Conservation (phyloP, 2,113 vertebrate species). For the Pituophis catenifer region DNA sequence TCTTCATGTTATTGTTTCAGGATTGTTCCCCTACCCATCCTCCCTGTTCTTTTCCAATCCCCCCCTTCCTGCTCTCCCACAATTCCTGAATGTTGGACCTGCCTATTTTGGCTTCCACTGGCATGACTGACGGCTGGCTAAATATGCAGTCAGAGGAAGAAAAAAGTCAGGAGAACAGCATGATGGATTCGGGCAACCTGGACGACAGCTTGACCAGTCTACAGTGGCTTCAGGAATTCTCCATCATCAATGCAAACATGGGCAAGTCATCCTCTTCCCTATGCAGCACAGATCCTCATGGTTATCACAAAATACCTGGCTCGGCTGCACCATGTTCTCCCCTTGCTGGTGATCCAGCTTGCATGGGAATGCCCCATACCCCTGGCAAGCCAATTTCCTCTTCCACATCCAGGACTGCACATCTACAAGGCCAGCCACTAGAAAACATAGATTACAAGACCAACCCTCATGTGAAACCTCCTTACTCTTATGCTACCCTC, state of each 20-base stretch:
- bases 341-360: slow-evolving; percentile 85
- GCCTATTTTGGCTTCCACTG: slow-evolving; percentile 64
- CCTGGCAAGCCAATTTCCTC: slow-evolving; percentile 88
- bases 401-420: slow-evolving; percentile 71
- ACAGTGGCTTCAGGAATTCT: slow-evolving; percentile 94
- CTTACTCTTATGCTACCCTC: slow-evolving; percentile 91
- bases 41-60: neutral
- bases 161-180: slow-evolving; percentile 58
- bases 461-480: slow-evolving; percentile 84
- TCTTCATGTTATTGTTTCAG: slow-evolving; percentile 39
- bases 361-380: slow-evolving; percentile 81
- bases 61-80: neutral
- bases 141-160: slow-evolving; percentile 70
- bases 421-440: slow-evolving; percentile 74
- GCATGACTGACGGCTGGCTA: slow-evolving; percentile 77
- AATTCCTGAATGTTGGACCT: slow-evolving; percentile 59
- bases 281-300: slow-evolving; percentile 68
- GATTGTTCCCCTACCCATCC: slow-evolving; percentile 11
- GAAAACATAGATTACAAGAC: slow-evolving; percentile 90
- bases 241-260: slow-evolving; percentile 76
- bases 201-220: slow-evolving; percentile 95
- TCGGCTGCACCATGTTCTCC: slow-evolving; percentile 81
- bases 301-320: slow-evolving; percentile 67
- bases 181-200: slow-evolving; percentile 68
- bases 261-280: slow-evolving; percentile 62